phyloP scores from a whole-genome alignment of 2,113 vertebrate species.

The Callaeas wilsoni region DNA sequence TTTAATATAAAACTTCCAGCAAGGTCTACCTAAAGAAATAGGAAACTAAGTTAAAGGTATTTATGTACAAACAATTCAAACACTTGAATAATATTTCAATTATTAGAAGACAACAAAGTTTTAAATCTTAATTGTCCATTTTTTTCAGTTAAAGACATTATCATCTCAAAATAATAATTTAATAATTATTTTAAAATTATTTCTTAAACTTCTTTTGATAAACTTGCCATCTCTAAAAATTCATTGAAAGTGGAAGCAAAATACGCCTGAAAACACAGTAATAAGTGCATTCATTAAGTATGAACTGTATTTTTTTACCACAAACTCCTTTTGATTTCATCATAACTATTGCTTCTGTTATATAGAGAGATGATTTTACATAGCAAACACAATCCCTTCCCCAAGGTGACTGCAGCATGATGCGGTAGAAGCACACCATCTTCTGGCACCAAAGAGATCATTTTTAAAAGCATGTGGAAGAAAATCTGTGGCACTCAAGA shows the following conservation, averaged over 20 bases:
- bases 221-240: background rate
- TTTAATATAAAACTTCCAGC: background rate
- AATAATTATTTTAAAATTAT: background rate
- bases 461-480: background rate
- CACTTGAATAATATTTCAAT: background rate
- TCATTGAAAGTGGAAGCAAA: background rate
- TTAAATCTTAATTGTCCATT: background rate
- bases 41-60: background rate
- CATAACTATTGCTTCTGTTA: background rate
- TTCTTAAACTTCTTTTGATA: background rate
- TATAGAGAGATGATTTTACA: background rate
- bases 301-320: background rate
- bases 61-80: background rate
- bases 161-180: background rate
- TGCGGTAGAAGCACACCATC: conserved; percentile 8
- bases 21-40: background rate
- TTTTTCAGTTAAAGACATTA: background rate
- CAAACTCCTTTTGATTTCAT: background rate
- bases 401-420: background rate
- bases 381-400: background rate
- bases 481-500: background rate
- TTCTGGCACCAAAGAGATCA: background rate
- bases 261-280: background rate
- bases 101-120: background rate
- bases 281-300: background rate